These are phyloP conservation scores for Dugesia japonica DNA, from an alignment of 2,888 invertebrate genomes.

Conservation along the genomic window DNA sequence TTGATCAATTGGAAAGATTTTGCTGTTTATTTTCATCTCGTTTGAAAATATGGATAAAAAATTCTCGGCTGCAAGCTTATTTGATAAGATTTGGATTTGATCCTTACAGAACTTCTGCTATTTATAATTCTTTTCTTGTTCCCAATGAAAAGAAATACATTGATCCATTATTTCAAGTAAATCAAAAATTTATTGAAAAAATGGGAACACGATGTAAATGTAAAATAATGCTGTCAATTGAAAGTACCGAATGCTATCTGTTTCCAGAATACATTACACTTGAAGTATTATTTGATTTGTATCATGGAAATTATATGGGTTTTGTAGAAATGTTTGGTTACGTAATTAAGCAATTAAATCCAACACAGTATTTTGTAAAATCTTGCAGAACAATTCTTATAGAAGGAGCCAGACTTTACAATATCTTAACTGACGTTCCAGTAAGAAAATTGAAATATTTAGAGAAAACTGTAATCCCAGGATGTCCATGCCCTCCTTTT, in stretches of 20 bases:
- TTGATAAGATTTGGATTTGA: constrained; percentile 8
- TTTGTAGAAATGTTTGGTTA: background rate
- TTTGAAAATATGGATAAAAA: background rate
- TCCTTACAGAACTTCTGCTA: background rate
- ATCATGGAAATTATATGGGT: background rate
- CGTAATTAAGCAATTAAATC: background rate
- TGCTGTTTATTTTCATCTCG: background rate
- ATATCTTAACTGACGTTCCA: background rate
- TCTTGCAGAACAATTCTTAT: background rate
- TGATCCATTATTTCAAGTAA: background rate
- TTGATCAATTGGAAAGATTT: constrained; percentile 9
- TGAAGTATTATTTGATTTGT: background rate
- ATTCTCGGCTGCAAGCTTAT: background rate
- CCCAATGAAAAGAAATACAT: background rate
- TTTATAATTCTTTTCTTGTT: background rate
- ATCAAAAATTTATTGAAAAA: constrained; percentile 5
- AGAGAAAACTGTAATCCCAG: background rate
- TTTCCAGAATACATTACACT: background rate
- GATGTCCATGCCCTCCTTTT: background rate
- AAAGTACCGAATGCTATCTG: background rate
- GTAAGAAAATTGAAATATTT: background rate
- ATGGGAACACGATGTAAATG: background rate
- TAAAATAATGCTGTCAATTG: background rate
- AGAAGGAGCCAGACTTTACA: background rate
- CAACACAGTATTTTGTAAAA: constrained; percentile 8